Conservation (phyloP, 2,797 vertebrate genomes). For the Catamblyrhynchus diadema region DNA sequence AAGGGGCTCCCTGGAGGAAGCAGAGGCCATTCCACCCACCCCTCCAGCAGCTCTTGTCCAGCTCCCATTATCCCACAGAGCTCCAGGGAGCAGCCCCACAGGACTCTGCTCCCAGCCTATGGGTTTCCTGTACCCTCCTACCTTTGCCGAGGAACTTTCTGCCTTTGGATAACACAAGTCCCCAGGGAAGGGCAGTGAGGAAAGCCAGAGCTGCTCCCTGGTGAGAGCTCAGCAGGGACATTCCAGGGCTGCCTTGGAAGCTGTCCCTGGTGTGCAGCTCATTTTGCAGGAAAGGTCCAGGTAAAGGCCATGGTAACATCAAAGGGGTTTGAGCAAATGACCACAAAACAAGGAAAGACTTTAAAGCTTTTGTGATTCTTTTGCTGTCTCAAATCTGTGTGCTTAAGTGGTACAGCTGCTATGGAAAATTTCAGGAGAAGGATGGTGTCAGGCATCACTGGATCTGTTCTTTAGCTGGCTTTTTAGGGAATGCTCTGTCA, state of each 20-base stretch:
- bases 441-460: neutral
- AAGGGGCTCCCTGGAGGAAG: neutral
- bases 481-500: neutral
- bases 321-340: neutral
- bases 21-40: neutral
- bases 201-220: neutral
- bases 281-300: neutral
- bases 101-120: fast-evolving
- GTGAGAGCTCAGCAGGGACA: neutral
- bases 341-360: neutral
- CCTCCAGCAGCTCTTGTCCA: neutral
- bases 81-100: neutral
- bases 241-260: neutral
- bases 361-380: neutral
- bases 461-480: neutral
- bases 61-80: fast-evolving
- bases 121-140: neutral
- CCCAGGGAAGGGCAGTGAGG: neutral
- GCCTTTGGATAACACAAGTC: neutral
- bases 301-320: neutral
- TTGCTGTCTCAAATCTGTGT: neutral
- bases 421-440: neutral
- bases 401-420: neutral
- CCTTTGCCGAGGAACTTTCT: neutral
- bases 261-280: fast-evolving